Evolutionary conservation across 2,797 vertebrate species (phyloP), one percentile per base, ranked within the genome.

Genomic region (Enteromius anoplus): DNA sequence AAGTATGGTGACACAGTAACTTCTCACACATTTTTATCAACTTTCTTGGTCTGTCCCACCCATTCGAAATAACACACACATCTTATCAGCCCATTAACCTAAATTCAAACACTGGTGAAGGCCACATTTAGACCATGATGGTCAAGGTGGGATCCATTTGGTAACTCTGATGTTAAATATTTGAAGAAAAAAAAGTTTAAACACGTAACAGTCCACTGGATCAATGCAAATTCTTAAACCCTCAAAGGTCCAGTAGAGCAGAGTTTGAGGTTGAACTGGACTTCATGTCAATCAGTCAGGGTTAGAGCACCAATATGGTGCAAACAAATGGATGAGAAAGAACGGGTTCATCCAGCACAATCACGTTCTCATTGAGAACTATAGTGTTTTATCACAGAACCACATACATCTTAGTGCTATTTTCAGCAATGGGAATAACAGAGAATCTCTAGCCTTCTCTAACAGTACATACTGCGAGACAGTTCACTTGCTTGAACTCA

Each of bases 321-420:
- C 87, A 92, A 89, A 91, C 75, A 87, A 86, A 58, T 34, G 87
- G 62, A 84, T 10, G 84, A 82, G 85, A 80, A 29, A 68, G 53
- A 75, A 84, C 75, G 49, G 72, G 80, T 71, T 82, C 80, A 78
- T 89, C 89, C 78, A 79, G 70, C 84, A 91, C 88, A 86, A 78
- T 76, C 84, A 34, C 87, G 90, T 94, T 94, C 94, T 95, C 93
- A 94, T 88, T 91, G 93, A 95, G 93, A 94, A 94, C 93, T 88
- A 86, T 87, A 89, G 81, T 71, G 60, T 89, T 90, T 77, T 86
- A 75, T 84, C 60, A 86, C 37, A 85, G 60, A 73, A 83, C 72
- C 10, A 26, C 26, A 78, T 17, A 47, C 12, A 62, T 51, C 71
- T 75, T 66, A 76, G 32, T 85, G 78, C 78, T 80, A 45, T 78